Base-by-base conservation (phyloP, 2,888 invertebrate genomes). In the Mythimna vitellina region DNA sequence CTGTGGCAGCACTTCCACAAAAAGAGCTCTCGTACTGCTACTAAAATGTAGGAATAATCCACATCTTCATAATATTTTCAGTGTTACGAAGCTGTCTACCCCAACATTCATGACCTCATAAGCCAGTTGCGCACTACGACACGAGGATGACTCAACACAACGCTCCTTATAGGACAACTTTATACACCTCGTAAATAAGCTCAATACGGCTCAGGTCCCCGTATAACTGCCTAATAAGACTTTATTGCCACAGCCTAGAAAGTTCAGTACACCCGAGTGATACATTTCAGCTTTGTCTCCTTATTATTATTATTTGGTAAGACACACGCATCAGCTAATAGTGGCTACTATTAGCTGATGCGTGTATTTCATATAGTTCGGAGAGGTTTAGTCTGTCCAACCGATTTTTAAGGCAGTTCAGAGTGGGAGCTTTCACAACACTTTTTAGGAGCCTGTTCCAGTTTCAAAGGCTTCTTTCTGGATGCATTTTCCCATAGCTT, bases 71-170 rank as follows among this genome's bases (percentile, higher is more conserved):
- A 51, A 65, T 25, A 67, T 35, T 17, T 29, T 1, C 32, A 51
- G 32, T 12, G 57, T 25, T 32, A 17, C 32, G 57, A 42, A 42
- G 57, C 57, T 46, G 6, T 54, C 17, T 10, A 12, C 58, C 64
- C 1, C 0, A 35, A 46, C 8, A 32, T 42, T 10, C 38, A 10
- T 29, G 69, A 53, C n/a, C 58, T 51, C 57, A 53, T 25, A 49
- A 46, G 25, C 65, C 38, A 49, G 57, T 53, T n/a, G 53, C 73
- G 73, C 77, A 74, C 58, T 74, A 77, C 78, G 78, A 0, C 73
- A 77, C 70, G 35, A 54, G 22, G 35, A 38, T 74, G 73, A 77
- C 53, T 69, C 73, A 54, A 46, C 73, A 68, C 8, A 14, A 9
- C 32, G 32, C 70, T 20, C 69, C 77, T 38, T 77, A 68, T 53